Percentiles rank a stretch among this genome's conserved stretches.
These are phyloP conservation scores for Lasiurus cinereus DNA, from an alignment of 2,113 vertebrate species.

Conservation along the genomic window DNA sequence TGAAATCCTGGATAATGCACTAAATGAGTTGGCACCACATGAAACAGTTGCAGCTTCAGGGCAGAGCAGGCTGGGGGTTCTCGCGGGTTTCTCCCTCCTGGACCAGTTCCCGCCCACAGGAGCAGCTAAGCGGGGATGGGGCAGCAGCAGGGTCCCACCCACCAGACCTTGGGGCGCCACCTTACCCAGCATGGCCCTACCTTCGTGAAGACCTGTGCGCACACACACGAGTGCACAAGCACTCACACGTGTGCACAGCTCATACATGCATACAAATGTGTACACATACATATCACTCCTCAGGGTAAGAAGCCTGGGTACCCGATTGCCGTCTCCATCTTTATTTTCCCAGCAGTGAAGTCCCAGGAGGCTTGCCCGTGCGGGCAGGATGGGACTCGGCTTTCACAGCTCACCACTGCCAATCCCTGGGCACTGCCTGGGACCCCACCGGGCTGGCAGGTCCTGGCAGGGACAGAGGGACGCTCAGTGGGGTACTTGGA, in stretches of 20 bases:
- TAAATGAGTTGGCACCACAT: constrained; percentile 83
- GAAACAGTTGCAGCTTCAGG: constrained; percentile 74
- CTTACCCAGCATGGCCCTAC: not conserved
- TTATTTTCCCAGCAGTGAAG: too few species aligned
- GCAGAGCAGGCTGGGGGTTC: constrained; percentile 70
- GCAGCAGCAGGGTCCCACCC: not conserved
- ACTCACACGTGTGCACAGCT: too few species aligned
- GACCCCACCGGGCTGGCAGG: not conserved
- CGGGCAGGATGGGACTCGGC: not conserved
- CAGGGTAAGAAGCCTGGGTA: not conserved
- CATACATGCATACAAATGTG: too few species aligned
- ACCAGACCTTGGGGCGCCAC: not conserved
- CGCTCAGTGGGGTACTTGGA: not conserved
- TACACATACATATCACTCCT: not conserved
- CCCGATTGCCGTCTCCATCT: rapidly evolving
- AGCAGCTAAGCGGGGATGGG: not conserved
- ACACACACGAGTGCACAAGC: too few species aligned
- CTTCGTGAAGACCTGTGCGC: not conserved
- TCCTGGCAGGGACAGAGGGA: not conserved
- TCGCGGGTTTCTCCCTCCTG: constrained; percentile 52
- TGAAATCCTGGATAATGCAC: constrained; percentile 67
- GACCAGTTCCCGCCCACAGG: not conserved
- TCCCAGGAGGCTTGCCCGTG: not conserved
- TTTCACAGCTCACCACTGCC: not conserved
- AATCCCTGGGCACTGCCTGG: not conserved